Base-by-base conservation (phyloP, 2,113 vertebrate genomes). In the Corynorhinus townsendii region DNA sequence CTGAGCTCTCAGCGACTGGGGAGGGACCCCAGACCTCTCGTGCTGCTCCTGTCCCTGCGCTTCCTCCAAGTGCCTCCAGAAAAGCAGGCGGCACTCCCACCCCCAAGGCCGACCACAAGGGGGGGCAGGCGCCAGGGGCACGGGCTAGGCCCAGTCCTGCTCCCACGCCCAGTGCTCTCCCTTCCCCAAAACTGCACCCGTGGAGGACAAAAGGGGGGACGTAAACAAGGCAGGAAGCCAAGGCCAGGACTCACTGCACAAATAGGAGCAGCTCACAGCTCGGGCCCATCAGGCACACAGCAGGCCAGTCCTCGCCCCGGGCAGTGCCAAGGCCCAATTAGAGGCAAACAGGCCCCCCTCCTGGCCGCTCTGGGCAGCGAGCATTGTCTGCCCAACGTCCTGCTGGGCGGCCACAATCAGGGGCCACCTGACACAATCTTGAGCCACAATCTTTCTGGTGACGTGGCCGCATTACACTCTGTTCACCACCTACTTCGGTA, bases 391-490 rank as follows among this genome's bases (percentile, higher is more conserved):
- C 24, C 43, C 16, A 0, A 10, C 3, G 3, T 24, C 30, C 28
- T 0, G 0, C 33, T 0, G 19, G 47, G 33, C 16, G 28, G 35
- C 35, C 26, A 2, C 15, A 0, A 2, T 26, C 59, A 28, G 59
- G 54, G 59, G 56, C 56, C 56, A 11, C 56, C 56, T 10, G 56
- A 3, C 54, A 16, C 49, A 9, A 16, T 5, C 54, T 17, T 0
- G 35, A 40, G 24, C 24, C 35, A 1, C 54, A 30, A 2, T 9
- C 38, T 14, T 49, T 9, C 5, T 26, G 19, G 81, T 19, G 14
- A n/a, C 0, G 0, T 0, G 4, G n/a, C 64, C 80, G 20, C 7
- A 0, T n/a, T 2, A 14, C 26, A 1, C 59, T 17, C 3, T 0
- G 0, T 19, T 28, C 84, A 2, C 24, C 0, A 9, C 33, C 86